Percentiles rank a stretch among this genome's conserved stretches.
Evolutionary conservation across 2,797 vertebrate species (phyloP).

Genomic region (Alauda arvensis): DNA sequence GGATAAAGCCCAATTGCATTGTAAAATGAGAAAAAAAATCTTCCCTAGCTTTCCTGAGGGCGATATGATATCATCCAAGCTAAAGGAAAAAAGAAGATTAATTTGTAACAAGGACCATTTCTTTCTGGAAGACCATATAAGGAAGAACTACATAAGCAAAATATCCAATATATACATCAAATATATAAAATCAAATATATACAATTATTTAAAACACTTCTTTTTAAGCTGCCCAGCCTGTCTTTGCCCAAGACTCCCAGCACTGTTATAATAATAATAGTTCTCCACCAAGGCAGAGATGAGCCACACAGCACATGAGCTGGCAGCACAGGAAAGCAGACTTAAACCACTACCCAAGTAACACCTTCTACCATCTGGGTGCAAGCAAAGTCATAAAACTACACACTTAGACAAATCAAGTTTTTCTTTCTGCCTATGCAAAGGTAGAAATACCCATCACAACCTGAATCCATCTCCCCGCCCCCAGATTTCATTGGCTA

Average conservation of each 20-base stretch:
- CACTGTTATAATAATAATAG: fast-evolving
- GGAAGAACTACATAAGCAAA: background rate
- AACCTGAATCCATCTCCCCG: background rate
- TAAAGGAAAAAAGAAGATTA: background rate
- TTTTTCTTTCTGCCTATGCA: background rate
- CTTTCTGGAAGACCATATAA: background rate
- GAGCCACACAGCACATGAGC: background rate
- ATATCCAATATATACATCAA: fast-evolving
- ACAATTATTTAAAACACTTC: background rate
- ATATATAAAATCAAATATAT: no score
- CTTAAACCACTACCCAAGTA: background rate
- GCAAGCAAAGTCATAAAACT: background rate
- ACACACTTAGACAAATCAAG: background rate
- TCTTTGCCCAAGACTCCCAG: background rate
- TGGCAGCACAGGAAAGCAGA: background rate
- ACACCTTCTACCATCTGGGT: background rate
- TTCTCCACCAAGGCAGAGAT: background rate
- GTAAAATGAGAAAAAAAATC: background rate
- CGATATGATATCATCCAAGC: background rate
- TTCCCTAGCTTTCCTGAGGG: background rate
- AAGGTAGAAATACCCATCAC: background rate
- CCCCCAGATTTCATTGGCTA: background rate
- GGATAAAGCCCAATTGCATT: background rate
- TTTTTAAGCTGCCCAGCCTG: background rate
- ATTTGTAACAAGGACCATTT: background rate